Evolutionary conservation across 2,888 invertebrate species (phyloP).

Genomic region (Caenorhabditis panamensis): DNA sequence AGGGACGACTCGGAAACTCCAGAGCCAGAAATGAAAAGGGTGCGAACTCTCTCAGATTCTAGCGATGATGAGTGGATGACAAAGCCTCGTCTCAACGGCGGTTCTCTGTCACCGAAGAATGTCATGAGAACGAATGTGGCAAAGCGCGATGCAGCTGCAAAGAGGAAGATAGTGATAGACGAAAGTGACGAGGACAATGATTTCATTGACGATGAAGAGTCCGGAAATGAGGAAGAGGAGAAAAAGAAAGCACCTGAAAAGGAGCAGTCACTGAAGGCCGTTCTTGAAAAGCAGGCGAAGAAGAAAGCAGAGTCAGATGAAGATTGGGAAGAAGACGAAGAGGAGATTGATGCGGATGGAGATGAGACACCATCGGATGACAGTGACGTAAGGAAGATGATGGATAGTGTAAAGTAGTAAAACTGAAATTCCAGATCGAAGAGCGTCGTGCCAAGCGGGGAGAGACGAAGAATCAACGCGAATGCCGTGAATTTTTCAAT

Average conservation of each 20-base stretch:
- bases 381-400: conserved; percentile 62
- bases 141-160: conserved; percentile 25
- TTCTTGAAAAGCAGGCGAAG: conserved; percentile 25
- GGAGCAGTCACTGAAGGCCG: conserved; percentile 37
- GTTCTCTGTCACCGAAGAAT: conserved; percentile 41
- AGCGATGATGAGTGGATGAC: conserved; percentile 64
- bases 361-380: conserved; percentile 64
- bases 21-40: conserved; percentile 45
- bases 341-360: conserved; percentile 50
- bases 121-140: conserved; percentile 52
- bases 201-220: conserved; percentile 40
- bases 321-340: conserved; percentile 63
- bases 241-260: conserved; percentile 1
- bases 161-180: conserved; percentile 50
- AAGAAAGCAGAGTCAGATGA: conserved; percentile 57
- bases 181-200: conserved; percentile 51
- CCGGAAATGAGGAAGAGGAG: conserved; percentile 7
- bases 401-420: not conserved
- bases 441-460: conserved; percentile 52
- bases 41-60: conserved; percentile 63
- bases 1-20: conserved; percentile 45
- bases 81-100: conserved; percentile 59
- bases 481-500: conserved; percentile 68
- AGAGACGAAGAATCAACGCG: conserved; percentile 49
- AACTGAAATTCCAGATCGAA: conserved; percentile 53